Percentiles rank a stretch among this genome's conserved stretches.
Conservation (phyloP, 2,888 invertebrate species). For the Parnassius smintheus region DNA sequence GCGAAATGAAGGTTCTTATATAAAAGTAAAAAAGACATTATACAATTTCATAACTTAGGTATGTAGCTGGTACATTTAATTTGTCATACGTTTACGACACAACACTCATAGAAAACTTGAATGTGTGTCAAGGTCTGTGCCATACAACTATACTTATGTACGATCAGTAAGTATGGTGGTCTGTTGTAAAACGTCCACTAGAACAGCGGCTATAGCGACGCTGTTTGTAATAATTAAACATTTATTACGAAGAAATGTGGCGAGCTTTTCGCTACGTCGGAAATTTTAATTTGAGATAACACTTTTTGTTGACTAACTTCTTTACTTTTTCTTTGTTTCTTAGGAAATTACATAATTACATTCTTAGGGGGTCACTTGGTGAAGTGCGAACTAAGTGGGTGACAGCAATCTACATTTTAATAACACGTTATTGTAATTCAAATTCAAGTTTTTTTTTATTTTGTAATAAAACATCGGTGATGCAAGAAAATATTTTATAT, state of each 20-base stretch:
- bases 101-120: constrained; percentile 11
- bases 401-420: no score
- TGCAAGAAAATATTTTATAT: no score
- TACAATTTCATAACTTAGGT: no score
- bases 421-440: no score
- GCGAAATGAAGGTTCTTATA: no score
- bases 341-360: no score
- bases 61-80: neutral
- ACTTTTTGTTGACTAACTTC: constrained; percentile 11
- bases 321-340: neutral
- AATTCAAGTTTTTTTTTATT: no score
- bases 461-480: no score
- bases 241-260: constrained; percentile 13
- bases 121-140: constrained; percentile 24
- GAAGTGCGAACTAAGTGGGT: no score
- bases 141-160: constrained; percentile 7
- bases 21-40: no score
- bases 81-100: constrained; percentile 2
- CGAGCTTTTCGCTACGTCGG: constrained; percentile 12
- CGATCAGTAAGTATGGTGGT: neutral
- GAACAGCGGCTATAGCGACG: constrained; percentile 4
- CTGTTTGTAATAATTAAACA: constrained; percentile 23
- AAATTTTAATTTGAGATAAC: constrained; percentile 14
- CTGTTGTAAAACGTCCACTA: constrained; percentile 15
- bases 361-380: no score